A percentile compares a stretch with the other conserved stretches of the same genome.
Conservation (phyloP, 1,140 invertebrate genomes). For the Triops cancriformis region DNA sequence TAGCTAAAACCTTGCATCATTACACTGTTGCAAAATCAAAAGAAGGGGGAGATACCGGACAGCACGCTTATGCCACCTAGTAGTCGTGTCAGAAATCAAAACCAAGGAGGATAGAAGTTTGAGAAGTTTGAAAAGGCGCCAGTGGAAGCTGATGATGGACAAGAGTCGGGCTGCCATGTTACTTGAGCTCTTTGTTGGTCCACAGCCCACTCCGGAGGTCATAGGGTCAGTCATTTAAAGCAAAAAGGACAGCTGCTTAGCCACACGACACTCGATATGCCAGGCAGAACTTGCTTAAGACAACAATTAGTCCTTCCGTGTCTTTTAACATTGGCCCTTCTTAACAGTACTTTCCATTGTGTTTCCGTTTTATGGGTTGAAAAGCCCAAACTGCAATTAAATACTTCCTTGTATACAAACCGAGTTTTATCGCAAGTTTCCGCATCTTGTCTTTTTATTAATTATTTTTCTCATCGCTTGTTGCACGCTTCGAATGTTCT, state of each 20-base stretch:
- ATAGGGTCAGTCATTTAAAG: background rate
- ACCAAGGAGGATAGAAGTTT: too few relatives aligned
- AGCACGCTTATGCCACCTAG: too few relatives aligned
- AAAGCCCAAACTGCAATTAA: background rate
- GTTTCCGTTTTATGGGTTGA: background rate
- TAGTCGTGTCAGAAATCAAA: too few relatives aligned
- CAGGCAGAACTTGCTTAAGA: constrained; percentile 3
- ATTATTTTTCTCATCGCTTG: background rate
- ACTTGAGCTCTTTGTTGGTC: constrained; percentile 6
- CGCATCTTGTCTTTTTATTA: background rate
- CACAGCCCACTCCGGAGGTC: constrained; percentile 1
- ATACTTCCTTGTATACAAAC: background rate
- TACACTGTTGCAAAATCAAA: too few relatives aligned
- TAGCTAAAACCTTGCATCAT: too few relatives aligned
- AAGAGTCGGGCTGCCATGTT: constrained; percentile 1
- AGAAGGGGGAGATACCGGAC: too few relatives aligned
- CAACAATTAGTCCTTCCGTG: constrained; percentile 10
- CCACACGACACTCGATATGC: constrained; percentile 4
- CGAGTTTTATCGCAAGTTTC: background rate
- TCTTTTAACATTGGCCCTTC: background rate
- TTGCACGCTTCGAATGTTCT: too few relatives aligned
- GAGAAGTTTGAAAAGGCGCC: too few relatives aligned
- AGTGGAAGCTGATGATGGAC: background rate
- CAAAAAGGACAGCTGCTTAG: constrained; percentile 7
- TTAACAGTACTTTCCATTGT: background rate